Percentiles rank a stretch among this genome's conserved stretches.
Conservation (phyloP, 2,797 vertebrate species). For the Carcharodon carcharias region DNA sequence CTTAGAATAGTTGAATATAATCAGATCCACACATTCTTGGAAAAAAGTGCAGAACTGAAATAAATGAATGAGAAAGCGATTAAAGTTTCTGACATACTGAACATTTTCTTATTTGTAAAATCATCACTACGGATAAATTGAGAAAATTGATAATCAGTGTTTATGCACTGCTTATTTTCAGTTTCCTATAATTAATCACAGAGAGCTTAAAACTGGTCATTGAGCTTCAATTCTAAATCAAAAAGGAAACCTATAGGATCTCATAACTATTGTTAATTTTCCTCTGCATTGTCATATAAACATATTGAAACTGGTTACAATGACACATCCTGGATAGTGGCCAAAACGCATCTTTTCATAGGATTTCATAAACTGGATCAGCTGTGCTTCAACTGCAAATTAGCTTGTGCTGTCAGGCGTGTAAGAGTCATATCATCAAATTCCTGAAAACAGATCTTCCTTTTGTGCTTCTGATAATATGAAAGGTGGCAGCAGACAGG, state of each 20-base stretch:
- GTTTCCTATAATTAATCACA: not conserved
- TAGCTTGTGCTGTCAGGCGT: not conserved
- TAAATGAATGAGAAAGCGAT: not conserved
- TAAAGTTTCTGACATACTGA: not conserved
- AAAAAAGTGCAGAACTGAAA: not conserved
- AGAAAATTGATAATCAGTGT: not conserved
- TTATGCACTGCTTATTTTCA: not conserved
- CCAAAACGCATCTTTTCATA: not conserved
- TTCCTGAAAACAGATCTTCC: not conserved
- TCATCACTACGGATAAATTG: not conserved
- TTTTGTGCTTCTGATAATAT: not conserved
- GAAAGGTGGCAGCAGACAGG: not conserved
- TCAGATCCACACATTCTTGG: not conserved
- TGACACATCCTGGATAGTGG: too few relatives aligned
- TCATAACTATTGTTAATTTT: not conserved
- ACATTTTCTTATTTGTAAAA: not conserved
- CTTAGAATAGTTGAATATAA: not conserved
- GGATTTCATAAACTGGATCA: not conserved
- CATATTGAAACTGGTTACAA: not conserved
- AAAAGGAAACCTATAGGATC: not conserved
- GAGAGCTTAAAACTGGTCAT: not conserved
- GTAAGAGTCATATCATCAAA: not conserved
- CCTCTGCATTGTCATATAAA: not conserved
- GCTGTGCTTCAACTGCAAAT: not conserved
- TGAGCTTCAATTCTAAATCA: slow-evolving; percentile 5